Conservation (phyloP, 2,797 vertebrate genomes). For the Anguilla marmorata region DNA sequence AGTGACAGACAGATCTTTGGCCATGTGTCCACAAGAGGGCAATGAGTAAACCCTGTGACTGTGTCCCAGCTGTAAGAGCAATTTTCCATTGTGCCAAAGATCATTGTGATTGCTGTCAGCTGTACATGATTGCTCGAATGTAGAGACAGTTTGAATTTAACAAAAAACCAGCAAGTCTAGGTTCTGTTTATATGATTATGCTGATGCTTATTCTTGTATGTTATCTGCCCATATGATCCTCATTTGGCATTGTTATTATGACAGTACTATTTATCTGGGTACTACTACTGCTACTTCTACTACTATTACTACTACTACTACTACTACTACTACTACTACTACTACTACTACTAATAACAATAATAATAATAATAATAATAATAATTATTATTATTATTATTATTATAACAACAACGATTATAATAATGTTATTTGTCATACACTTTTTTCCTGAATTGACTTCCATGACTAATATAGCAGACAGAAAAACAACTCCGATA, state of each 20-base stretch:
- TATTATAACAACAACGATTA: not conserved
- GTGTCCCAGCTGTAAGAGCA: not conserved
- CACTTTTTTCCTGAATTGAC: no score
- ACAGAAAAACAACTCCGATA: no score
- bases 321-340: no score
- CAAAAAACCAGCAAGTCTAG: not conserved
- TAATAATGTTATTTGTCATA: not conserved
- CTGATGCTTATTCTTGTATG: not conserved
- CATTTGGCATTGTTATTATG: not conserved
- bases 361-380: no score
- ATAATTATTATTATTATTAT: no score
- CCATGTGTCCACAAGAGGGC: slow-evolving; percentile 12
- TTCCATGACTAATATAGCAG: no score
- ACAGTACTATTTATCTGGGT: not conserved
- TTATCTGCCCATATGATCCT: not conserved
- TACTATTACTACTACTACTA: no score
- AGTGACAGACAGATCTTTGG: not conserved
- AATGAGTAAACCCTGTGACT: not conserved
- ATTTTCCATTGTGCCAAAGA: not conserved
- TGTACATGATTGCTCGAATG: not conserved
- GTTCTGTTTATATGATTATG: not conserved
- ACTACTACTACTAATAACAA: no score
- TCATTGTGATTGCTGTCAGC: not conserved
- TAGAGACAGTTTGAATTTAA: not conserved
- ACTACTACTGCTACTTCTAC: not conserved